These are phyloP conservation scores for Dexiosoma caninum DNA, from an alignment of 2,888 invertebrate genomes.

Conservation along the genomic window DNA sequence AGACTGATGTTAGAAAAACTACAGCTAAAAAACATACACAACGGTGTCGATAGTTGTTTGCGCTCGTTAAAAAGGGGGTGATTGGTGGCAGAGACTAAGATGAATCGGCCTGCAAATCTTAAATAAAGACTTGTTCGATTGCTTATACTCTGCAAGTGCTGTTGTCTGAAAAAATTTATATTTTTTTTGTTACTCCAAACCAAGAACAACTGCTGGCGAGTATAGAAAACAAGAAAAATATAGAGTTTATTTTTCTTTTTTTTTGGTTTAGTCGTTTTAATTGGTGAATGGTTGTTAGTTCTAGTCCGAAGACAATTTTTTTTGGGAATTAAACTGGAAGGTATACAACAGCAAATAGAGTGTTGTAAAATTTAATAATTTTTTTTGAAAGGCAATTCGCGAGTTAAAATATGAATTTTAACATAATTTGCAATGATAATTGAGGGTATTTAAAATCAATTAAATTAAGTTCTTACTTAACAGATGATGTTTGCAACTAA, in stretches of 20 bases:
- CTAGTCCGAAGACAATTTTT: neutral
- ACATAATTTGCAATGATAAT: too few relatives aligned
- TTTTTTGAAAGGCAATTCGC: too few relatives aligned
- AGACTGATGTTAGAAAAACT: constrained; percentile 24
- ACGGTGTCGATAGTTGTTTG: neutral
- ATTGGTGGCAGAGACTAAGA: neutral
- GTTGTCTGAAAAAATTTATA: neutral
- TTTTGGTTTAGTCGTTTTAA: neutral
- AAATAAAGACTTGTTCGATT: neutral
- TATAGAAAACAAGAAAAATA: constrained; percentile 20
- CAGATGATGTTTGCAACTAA: too few relatives aligned
- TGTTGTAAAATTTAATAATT: neutral
- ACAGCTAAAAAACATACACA: neutral
- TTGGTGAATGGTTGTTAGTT: constrained; percentile 7
- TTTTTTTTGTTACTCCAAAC: neutral
- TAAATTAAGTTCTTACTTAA: too few relatives aligned
- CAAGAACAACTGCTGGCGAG: constrained; percentile 55
- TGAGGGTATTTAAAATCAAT: too few relatives aligned
- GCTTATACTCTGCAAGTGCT: neutral
- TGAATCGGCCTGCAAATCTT: constrained; percentile 6
- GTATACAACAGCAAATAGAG: neutral
- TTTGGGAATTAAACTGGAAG: neutral
- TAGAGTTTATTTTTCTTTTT: constrained; percentile 11
- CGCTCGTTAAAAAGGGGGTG: neutral
- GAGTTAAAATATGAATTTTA: neutral